Evolutionary conservation across 1,140 invertebrate genomes (phyloP).

Genomic region (Nymphalis io): DNA sequence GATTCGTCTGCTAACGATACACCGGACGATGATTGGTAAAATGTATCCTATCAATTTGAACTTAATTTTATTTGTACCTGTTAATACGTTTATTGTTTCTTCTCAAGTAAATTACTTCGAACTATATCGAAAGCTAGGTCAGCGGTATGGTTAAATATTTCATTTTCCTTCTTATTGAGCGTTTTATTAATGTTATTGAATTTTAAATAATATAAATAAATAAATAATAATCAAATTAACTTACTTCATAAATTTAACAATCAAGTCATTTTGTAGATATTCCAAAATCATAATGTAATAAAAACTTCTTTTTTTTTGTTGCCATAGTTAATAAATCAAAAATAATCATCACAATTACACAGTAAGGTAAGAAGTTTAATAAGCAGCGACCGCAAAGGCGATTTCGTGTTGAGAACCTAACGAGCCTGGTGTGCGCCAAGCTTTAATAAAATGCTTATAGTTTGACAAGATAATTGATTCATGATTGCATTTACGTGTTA

Average conservation of each 20-base stretch:
- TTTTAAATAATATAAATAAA: too few relatives aligned
- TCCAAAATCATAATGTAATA: not conserved
- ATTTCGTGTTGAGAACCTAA: slow-evolving; percentile 65
- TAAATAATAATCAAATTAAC: too few relatives aligned
- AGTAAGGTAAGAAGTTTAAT: slow-evolving; percentile 59
- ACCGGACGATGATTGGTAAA: slow-evolving; percentile 19
- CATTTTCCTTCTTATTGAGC: too few relatives aligned
- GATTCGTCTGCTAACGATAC: slow-evolving; percentile 16
- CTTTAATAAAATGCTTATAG: slow-evolving; percentile 43
- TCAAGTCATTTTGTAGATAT: too few relatives aligned
- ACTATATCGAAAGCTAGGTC: too few relatives aligned
- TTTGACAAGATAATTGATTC: slow-evolving; percentile 40
- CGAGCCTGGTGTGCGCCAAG: slow-evolving; percentile 49
- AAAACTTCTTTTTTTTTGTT: not conserved
- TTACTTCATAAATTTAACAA: not conserved
- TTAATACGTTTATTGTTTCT: slow-evolving; percentile 1
- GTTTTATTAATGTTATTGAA: too few relatives aligned
- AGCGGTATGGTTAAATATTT: too few relatives aligned
- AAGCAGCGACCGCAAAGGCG: slow-evolving; percentile 58
- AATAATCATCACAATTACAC: slow-evolving; percentile 25
- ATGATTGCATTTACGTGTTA: slow-evolving; percentile 31
- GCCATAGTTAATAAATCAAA: slow-evolving; percentile 19
- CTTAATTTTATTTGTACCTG: slow-evolving; percentile 46
- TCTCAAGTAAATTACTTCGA: not conserved
- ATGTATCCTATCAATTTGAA: slow-evolving; percentile 48